Base-by-base conservation (phyloP, 1,140 invertebrate species). In the Lysiphlebus fabarum region DNA sequence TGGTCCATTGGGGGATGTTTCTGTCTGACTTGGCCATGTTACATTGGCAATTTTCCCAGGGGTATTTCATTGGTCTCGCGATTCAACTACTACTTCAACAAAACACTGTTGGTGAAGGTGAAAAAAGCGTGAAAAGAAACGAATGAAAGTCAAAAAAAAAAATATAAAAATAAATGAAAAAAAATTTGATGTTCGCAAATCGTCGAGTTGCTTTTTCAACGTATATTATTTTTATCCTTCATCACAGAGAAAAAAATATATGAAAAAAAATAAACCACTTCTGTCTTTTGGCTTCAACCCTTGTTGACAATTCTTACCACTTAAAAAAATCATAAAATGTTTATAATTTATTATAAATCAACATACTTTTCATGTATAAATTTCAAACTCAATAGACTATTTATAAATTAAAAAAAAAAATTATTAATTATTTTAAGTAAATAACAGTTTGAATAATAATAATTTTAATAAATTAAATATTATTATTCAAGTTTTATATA, bases 291-390 rank as follows among this genome's bases (percentile, higher is more conserved):
- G 14, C 17, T 17, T 14, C 8, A n/a, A 1, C 14, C 53, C n/a
- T 43, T 12, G 9, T 53, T 9, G 7, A 14, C 12, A 14, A 8
- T 26, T 56, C 37, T 14, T 53, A 14, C 40, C 10, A 58, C 62
- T 63, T 71, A 65, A 65, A 56, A 41, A 50, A 59, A 60, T 66
- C 67, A 61, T 72, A 70, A 70, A 69, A 67, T 2, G 4, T 8
- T 62, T n/a, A 63, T 62, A 67, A 26, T 26, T 26, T 66, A 70
- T 64, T 62, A 58, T 61, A 49, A 71, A 71, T 67, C 71, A 71
- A 72, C 71, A 56, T 66, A 40, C 44, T 57, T 56, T 49, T 38
- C 49, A 26, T 2, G 17, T 26, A 26, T 26, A 1, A n/a, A n/a
- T 26, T 26, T 26, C 17, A 26, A 26, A 26, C 17, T 4, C 1